These are phyloP conservation scores for Diplosoma virens DNA, from an alignment of 23 tunicate genomes.

Conservation along the genomic window DNA sequence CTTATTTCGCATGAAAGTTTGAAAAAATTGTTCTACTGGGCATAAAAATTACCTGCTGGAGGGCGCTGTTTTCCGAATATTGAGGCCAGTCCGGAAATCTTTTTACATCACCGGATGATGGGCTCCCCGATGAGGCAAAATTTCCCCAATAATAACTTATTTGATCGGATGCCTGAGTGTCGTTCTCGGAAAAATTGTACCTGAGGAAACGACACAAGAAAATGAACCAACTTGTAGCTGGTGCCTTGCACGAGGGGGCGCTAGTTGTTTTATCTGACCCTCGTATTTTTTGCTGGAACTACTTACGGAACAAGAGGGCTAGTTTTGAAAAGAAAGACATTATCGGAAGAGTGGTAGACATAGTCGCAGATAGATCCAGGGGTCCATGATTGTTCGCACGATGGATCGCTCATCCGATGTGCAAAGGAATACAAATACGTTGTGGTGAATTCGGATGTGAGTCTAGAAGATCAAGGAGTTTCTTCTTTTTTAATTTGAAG, in stretches of 20 bases:
- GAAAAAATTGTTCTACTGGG: too few species aligned
- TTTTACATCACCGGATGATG: slow-evolving; percentile 10
- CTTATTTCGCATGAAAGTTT: too few species aligned
- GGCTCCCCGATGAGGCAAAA: slow-evolving; percentile 44
- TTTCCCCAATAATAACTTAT: slow-evolving; percentile 62
- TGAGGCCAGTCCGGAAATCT: slow-evolving; percentile 41
- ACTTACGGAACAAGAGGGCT: slow-evolving; percentile 37
- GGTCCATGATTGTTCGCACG: slow-evolving; percentile 24
- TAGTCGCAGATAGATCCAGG: slow-evolving; percentile 39
- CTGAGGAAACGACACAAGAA: too few species aligned
- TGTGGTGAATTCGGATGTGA: not conserved
- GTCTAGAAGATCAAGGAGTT: too few species aligned
- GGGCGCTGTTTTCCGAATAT: not conserved
- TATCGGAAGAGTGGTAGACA: slow-evolving; percentile 50
- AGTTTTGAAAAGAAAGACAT: slow-evolving; percentile 34
- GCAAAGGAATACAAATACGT: slow-evolving; percentile 29
- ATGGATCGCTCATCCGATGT: slow-evolving; percentile 46
- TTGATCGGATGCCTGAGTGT: slow-evolving; percentile 23
- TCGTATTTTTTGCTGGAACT: too few species aligned
- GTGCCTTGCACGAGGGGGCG: too few species aligned
- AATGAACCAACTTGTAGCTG: too few species aligned
- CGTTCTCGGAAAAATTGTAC: too few species aligned
- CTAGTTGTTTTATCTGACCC: too few species aligned
- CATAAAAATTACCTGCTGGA: too few species aligned
- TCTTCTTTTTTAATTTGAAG: too few species aligned